Evolutionary conservation across 2,888 invertebrate species (phyloP).

Genomic region (Drosophila lutescens): DNA sequence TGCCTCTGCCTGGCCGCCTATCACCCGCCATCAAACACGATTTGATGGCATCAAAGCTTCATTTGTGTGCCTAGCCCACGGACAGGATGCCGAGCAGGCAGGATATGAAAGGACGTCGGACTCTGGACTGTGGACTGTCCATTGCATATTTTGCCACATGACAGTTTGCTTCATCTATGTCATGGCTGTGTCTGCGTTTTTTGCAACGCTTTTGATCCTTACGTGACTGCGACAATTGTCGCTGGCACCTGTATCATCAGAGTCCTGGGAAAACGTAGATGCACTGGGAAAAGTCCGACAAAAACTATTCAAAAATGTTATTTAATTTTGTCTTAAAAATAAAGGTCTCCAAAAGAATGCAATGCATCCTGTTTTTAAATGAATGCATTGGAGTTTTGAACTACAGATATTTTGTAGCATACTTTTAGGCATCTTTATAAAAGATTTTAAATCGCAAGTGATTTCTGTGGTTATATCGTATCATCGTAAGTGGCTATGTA

Average conservation of each 20-base stretch:
- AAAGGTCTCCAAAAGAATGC: too few species aligned
- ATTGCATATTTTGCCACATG: slow-evolving; percentile 44
- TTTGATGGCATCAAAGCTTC: slow-evolving; percentile 49
- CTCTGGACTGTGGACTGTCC: not conserved
- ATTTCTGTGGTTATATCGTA: too few species aligned
- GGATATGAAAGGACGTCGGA: slow-evolving; percentile 67
- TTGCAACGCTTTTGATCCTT: slow-evolving; percentile 64
- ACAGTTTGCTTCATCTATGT: slow-evolving; percentile 34
- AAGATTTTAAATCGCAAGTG: too few species aligned
- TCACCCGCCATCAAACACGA: slow-evolving; percentile 35
- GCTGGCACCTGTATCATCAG: slow-evolving; percentile 59
- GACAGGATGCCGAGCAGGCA: slow-evolving; percentile 61
- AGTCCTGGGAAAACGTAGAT: slow-evolving; percentile 2
- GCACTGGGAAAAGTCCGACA: not conserved
- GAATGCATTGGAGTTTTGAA: too few species aligned
- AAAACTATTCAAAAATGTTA: too few species aligned
- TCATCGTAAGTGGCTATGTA: too few species aligned
- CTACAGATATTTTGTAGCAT: too few species aligned
- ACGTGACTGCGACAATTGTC: slow-evolving; percentile 72
- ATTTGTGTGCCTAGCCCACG: slow-evolving; percentile 40
- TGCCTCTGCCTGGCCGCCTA: not conserved
- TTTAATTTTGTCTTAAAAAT: too few species aligned
- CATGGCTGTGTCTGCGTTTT: slow-evolving; percentile 26
- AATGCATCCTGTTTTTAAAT: too few species aligned
- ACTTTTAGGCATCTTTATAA: too few species aligned